Evolutionary conservation across 2,113 vertebrate genomes (phyloP).

Genomic region (Bubo blakistoni): DNA sequence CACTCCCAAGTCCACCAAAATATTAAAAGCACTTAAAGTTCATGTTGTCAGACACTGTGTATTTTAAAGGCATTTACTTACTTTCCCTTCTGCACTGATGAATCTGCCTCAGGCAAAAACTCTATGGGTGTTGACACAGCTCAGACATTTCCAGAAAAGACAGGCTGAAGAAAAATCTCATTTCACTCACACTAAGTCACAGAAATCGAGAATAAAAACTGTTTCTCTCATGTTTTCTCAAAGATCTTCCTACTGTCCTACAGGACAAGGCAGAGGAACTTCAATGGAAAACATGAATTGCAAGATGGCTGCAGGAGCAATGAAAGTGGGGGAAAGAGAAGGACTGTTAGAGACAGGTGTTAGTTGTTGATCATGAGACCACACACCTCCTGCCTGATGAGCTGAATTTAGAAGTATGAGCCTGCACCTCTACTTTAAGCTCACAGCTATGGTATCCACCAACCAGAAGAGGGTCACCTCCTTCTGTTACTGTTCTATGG

Average conservation of each 20-base stretch:
- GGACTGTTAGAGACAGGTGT: rapidly evolving
- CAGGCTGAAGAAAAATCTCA: background rate
- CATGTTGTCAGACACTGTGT: background rate
- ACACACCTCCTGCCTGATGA: background rate
- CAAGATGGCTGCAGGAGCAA: background rate
- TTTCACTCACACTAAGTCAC: background rate
- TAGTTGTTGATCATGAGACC: background rate
- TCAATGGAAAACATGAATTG: background rate
- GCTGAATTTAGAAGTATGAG: background rate
- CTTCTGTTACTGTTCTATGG: background rate
- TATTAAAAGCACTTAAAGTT: background rate
- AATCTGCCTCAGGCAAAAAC: background rate
- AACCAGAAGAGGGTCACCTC: background rate
- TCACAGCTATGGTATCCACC: background rate
- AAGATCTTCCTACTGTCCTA: background rate
- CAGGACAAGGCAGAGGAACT: background rate
- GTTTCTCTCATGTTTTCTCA: background rate
- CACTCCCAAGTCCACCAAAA: background rate
- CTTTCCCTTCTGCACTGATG: background rate
- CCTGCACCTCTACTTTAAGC: background rate
- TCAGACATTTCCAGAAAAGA: background rate
- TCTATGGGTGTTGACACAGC: rapidly evolving
- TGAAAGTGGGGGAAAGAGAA: background rate
- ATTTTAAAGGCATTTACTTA: background rate
- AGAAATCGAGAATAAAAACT: background rate